phyloP scores from a whole-genome alignment of 2,797 vertebrate genomes.

The Chrosomus eos region DNA sequence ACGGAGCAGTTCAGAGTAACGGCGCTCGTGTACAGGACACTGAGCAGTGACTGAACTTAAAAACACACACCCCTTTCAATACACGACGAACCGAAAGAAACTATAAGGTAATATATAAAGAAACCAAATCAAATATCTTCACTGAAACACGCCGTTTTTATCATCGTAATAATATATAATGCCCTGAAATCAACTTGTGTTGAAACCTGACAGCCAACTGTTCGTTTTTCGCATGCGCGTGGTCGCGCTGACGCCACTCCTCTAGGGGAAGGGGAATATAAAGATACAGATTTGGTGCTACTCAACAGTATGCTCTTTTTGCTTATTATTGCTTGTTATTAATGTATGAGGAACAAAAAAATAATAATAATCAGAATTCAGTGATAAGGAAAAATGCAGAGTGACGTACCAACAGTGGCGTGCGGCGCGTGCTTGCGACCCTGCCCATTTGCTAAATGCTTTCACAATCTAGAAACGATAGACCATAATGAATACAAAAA shows the following conservation, averaged over 20 bases:
- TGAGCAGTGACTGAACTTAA: neutral
- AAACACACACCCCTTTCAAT: neutral
- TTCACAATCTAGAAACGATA: neutral
- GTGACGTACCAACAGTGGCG: neutral
- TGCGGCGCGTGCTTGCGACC: neutral
- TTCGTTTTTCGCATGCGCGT: slow-evolving; percentile 65
- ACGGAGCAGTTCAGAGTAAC: neutral
- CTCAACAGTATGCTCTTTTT: neutral
- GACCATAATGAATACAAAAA: neutral
- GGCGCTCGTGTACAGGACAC: neutral
- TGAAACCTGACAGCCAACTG: slow-evolving; percentile 72
- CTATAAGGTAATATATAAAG: neutral
- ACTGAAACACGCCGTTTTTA: neutral
- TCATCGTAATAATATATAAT: neutral
- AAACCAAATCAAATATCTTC: neutral
- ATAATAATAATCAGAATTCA: neutral
- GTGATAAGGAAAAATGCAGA: slow-evolving; percentile 41
- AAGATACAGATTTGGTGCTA: neutral
- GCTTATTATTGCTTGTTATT: too few species aligned
- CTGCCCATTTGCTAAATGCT: neutral
- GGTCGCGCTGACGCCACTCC: slow-evolving; percentile 58
- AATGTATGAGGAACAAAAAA: neutral
- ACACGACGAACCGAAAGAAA: slow-evolving; percentile 9
- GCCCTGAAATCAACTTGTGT: slow-evolving; percentile 40
- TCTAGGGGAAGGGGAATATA: neutral